Evolutionary conservation across 2,888 invertebrate genomes (phyloP).

Genomic region (Yponomeuta malinellus): DNA sequence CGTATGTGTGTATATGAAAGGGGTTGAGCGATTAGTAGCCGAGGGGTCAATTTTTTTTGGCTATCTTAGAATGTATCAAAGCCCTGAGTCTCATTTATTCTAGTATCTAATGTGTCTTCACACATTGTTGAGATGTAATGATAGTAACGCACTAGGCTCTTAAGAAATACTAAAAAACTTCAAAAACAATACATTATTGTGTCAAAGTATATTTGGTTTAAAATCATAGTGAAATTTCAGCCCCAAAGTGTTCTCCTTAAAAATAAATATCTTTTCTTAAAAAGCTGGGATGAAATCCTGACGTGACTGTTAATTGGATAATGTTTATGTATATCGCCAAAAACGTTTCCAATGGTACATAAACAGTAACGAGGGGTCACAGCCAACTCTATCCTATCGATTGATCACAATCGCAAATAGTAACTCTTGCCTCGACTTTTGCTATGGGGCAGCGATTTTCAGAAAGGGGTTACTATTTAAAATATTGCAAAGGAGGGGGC

Average conservation of each 20-base stretch:
- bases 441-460: constrained; percentile 14
- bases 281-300: too few species aligned
- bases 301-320: too few species aligned
- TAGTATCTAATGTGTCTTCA: background rate
- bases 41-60: constrained; percentile 20
- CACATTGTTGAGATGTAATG: too few species aligned
- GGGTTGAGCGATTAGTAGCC: constrained; percentile 26
- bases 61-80: background rate
- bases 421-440: constrained; percentile 6
- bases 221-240: too few species aligned
- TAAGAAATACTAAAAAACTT: too few species aligned
- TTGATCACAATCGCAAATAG: constrained; percentile 10
- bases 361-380: background rate
- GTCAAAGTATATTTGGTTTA: too few species aligned
- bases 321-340: background rate
- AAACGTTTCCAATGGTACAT: background rate
- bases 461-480: constrained; percentile 56
- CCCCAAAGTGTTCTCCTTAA: too few species aligned
- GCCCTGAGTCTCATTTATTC: background rate
- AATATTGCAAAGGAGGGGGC: constrained; percentile 64
- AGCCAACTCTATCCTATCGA: background rate
- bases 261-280: too few species aligned
- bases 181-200: too few species aligned
- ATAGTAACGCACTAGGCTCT: too few species aligned
- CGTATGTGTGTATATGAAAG: constrained; percentile 22